Evolutionary conservation across 2,113 vertebrate species (phyloP).

Genomic region (Glaucomys volans): DNA sequence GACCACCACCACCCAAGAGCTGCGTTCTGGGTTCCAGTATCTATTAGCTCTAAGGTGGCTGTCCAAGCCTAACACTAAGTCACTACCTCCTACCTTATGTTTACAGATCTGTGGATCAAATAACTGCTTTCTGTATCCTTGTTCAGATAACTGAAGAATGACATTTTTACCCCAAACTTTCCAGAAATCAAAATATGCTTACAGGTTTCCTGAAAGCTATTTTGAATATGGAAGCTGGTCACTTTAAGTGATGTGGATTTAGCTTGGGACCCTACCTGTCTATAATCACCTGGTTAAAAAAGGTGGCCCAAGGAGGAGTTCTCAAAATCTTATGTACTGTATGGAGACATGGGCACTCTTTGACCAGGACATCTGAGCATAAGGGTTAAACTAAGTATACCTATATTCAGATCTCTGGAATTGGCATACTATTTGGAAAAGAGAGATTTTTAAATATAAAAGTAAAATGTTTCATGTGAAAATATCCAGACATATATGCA

Average conservation of each 20-base stretch:
- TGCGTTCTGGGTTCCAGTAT: neutral
- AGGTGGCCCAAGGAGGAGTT: neutral
- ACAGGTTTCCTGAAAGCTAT: conserved; percentile 6
- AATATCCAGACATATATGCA: neutral
- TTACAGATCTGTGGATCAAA: neutral
- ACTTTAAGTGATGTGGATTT: neutral
- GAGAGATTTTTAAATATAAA: conserved; percentile 27
- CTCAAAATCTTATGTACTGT: neutral
- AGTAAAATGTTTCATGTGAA: conserved; percentile 36
- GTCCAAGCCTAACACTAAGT: neutral
- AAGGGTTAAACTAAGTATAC: neutral
- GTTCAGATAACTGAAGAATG: neutral
- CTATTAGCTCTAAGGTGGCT: neutral
- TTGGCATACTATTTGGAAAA: neutral
- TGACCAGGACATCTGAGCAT: neutral
- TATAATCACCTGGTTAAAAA: neutral
- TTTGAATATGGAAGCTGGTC: neutral
- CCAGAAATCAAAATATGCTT: conserved; percentile 5
- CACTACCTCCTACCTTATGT: neutral
- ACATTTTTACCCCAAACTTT: conserved; percentile 1
- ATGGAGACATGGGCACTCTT: neutral
- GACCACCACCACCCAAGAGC: neutral
- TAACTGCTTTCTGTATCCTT: neutral
- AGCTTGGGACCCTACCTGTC: neutral
- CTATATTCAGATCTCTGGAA: neutral